Percentiles rank a stretch among this genome's conserved stretches.
phyloP scores from a whole-genome alignment of 2,888 invertebrate genomes.

The Cerastoderma edule region DNA sequence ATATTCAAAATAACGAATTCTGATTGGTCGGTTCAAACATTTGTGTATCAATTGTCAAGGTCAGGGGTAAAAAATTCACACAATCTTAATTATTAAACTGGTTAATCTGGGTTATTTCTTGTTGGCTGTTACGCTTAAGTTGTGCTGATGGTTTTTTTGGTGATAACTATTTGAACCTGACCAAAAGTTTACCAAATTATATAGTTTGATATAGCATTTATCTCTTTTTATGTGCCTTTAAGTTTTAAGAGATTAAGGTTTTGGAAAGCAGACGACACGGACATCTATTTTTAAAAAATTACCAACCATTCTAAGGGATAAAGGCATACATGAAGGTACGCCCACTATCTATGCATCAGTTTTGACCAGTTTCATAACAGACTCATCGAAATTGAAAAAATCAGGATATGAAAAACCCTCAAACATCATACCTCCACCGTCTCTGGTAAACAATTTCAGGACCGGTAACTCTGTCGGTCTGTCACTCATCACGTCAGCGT shows the following conservation, averaged over 20 bases:
- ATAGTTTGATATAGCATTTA: too few relatives aligned
- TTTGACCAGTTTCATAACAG: background rate
- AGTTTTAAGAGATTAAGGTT: background rate
- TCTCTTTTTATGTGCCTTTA: too few relatives aligned
- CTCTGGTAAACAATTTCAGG: slow-evolving; percentile 18
- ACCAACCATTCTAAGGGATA: background rate
- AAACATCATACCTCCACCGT: slow-evolving; percentile 23
- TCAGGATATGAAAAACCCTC: background rate
- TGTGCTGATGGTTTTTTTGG: too few relatives aligned
- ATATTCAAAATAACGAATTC: too few relatives aligned
- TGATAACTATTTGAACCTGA: too few relatives aligned
- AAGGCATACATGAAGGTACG: background rate
- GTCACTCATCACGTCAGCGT: slow-evolving; percentile 37
- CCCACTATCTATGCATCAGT: background rate
- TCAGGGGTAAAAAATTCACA: too few relatives aligned
- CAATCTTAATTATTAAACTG: too few relatives aligned
- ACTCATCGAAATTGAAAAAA: background rate
- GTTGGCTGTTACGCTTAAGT: too few relatives aligned
- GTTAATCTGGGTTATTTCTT: too few relatives aligned
- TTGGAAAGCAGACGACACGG: background rate
- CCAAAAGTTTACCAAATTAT: too few relatives aligned
- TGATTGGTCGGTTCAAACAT: too few relatives aligned
- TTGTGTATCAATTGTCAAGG: too few relatives aligned
- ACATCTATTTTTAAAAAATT: background rate
- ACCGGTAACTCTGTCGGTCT: slow-evolving; percentile 35